phyloP scores from a whole-genome alignment of 2,888 invertebrate species.

The Philereme transversata region DNA sequence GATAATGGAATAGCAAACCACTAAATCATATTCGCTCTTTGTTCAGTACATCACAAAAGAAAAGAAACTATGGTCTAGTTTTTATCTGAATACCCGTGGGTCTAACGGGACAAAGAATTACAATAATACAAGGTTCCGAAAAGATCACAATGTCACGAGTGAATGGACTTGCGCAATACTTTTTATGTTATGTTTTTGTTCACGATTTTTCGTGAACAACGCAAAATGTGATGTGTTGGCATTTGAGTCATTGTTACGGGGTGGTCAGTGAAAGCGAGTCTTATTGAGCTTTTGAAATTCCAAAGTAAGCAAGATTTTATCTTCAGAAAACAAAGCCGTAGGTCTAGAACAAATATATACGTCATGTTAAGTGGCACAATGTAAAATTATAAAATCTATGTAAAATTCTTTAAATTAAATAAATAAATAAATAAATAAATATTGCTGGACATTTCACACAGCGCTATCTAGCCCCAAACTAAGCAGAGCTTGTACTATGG shows the following conservation, averaged over 20 bases:
- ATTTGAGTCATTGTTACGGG: slow-evolving; percentile 60
- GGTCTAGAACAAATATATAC: too few relatives aligned
- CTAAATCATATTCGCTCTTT: slow-evolving; percentile 76
- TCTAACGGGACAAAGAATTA: slow-evolving; percentile 68
- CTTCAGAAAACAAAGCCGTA: slow-evolving; percentile 5
- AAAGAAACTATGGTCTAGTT: slow-evolving; percentile 66
- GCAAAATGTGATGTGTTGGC: slow-evolving; percentile 59
- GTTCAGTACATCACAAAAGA: slow-evolving; percentile 66
- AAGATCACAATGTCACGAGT: slow-evolving; percentile 67
- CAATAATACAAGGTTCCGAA: slow-evolving; percentile 66
- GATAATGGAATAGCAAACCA: slow-evolving; percentile 56
- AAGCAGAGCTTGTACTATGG: too few relatives aligned
- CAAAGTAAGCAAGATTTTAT: slow-evolving; percentile 34
- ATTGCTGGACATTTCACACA: too few relatives aligned
- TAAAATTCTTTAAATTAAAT: background rate
- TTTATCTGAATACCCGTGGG: slow-evolving; percentile 66
- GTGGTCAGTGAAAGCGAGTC: slow-evolving; percentile 76
- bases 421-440: too few relatives aligned
- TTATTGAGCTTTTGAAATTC: slow-evolving; percentile 40
- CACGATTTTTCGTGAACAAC: slow-evolving; percentile 70
- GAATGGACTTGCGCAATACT: slow-evolving; percentile 75
- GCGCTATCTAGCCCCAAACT: too few relatives aligned
- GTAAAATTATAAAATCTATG: background rate
- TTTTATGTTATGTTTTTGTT: slow-evolving; percentile 66
- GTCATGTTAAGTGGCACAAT: too few relatives aligned